These are phyloP conservation scores for Eupithecia centaureata DNA, from an alignment of 2,888 invertebrate genomes.

Conservation along the genomic window DNA sequence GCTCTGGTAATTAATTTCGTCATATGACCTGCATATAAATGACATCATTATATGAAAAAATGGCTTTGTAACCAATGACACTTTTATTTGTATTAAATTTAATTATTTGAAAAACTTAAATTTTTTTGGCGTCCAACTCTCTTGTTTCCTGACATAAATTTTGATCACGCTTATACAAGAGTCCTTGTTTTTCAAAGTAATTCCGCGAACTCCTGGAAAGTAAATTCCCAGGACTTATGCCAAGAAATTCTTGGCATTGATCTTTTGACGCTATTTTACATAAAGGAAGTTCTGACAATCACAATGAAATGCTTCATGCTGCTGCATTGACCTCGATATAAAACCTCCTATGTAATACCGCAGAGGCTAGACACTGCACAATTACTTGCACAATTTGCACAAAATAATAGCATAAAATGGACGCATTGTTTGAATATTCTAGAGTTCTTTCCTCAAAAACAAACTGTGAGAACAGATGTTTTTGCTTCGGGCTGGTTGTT, in stretches of 20 bases:
- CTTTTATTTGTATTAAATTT: neutral
- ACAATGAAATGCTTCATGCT: constrained; percentile 17
- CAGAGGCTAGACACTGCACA: constrained; percentile 21
- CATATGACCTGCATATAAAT: neutral
- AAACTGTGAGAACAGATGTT: neutral
- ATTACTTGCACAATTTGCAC: constrained; percentile 6
- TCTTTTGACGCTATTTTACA: constrained; percentile 2
- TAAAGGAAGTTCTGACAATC: constrained; percentile 17
- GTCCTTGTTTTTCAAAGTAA: neutral
- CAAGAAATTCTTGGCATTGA: constrained; percentile 12
- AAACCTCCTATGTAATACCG: constrained; percentile 25
- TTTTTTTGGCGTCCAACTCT: neutral
- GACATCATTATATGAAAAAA: neutral
- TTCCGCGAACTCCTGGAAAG: constrained; percentile 2
- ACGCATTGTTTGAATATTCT: neutral
- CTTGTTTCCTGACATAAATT: neutral
- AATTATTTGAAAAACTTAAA: too few species aligned
- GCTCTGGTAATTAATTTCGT: neutral
- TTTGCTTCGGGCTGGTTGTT: neutral
- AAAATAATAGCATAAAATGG: neutral
- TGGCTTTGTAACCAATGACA: neutral
- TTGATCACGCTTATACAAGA: neutral
- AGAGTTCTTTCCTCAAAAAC: neutral
- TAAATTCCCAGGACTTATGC: constrained; percentile 4
- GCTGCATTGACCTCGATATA: constrained; percentile 30